Conservation (phyloP, 2,888 invertebrate species). For the Spicauda simplicius region DNA sequence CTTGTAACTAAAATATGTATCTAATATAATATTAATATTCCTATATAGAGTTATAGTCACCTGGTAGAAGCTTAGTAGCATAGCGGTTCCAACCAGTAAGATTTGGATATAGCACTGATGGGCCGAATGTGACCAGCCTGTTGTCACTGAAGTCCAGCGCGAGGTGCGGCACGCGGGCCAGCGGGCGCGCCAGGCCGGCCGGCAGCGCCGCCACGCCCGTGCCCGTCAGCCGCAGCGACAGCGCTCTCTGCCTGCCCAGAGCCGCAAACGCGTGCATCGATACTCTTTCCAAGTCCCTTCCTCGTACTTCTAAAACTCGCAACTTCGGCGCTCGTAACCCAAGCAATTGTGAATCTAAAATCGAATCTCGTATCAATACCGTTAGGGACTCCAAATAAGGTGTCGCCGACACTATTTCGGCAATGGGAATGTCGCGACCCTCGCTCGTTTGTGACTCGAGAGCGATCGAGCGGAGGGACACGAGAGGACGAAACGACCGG, state of each 20-base stretch:
- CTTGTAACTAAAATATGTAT: too few species aligned
- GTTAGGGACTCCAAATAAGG: conserved; percentile 57
- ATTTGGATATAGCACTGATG: conserved; percentile 92
- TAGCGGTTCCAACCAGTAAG: conserved; percentile 92
- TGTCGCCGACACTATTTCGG: conserved; percentile 49
- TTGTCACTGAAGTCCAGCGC: conserved; percentile 92
- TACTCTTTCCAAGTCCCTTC: conserved; percentile 87
- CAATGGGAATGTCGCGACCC: conserved; percentile 76
- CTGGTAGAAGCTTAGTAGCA: conserved; percentile 91
- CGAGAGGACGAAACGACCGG: conserved; percentile 87
- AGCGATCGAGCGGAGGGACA: conserved; percentile 86
- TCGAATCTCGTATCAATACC: conserved; percentile 87
- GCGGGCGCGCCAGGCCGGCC: conserved; percentile 87
- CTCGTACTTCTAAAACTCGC: conserved; percentile 90
- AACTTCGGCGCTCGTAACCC: conserved; percentile 90
- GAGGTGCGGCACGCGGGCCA: conserved; percentile 90
- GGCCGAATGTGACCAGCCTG: conserved; percentile 88
- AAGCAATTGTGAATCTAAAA: conserved; percentile 88
- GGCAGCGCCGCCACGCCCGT: conserved; percentile 90
- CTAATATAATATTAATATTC: too few species aligned
- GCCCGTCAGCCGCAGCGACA: conserved; percentile 88
- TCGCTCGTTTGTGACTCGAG: conserved; percentile 87
- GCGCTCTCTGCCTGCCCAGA: conserved; percentile 88
- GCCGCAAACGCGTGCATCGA: conserved; percentile 88
- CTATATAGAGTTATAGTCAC: conserved; percentile 79